Conservation (phyloP, 2,113 vertebrate genomes). For the Catharus bicknelli region DNA sequence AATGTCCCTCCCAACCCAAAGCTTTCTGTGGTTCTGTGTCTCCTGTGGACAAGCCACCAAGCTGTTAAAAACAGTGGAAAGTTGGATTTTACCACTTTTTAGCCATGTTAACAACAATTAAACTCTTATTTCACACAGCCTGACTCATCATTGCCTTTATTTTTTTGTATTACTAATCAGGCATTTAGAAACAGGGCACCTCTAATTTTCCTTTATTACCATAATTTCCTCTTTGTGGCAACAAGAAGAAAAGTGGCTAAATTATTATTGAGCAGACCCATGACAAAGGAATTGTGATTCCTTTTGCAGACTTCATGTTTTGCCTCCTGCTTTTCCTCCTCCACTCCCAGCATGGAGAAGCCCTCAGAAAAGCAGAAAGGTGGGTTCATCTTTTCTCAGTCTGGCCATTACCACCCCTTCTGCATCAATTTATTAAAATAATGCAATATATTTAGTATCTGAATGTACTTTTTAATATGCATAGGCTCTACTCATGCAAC, state of each 20-base stretch:
- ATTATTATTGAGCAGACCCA: not conserved
- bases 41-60: not conserved
- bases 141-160: not conserved
- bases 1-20: not conserved
- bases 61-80: not conserved
- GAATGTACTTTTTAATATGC: not conserved
- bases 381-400: not conserved
- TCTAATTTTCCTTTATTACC: not conserved
- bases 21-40: not conserved
- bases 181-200: not conserved
- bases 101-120: not conserved
- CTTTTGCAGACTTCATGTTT: not conserved
- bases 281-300: not conserved
- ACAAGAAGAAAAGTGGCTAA: not conserved
- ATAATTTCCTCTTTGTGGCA: fast-evolving
- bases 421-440: not conserved
- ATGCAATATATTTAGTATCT: not conserved
- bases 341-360: fast-evolving
- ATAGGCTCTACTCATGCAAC: not conserved
- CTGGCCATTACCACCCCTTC: not conserved
- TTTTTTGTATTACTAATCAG: not conserved
- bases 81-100: not conserved
- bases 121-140: not conserved
- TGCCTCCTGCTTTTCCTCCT: not conserved
- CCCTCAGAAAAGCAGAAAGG: not conserved